Evolutionary conservation across 2,797 vertebrate species (phyloP).

Genomic region (Anabacerthia variegaticeps): DNA sequence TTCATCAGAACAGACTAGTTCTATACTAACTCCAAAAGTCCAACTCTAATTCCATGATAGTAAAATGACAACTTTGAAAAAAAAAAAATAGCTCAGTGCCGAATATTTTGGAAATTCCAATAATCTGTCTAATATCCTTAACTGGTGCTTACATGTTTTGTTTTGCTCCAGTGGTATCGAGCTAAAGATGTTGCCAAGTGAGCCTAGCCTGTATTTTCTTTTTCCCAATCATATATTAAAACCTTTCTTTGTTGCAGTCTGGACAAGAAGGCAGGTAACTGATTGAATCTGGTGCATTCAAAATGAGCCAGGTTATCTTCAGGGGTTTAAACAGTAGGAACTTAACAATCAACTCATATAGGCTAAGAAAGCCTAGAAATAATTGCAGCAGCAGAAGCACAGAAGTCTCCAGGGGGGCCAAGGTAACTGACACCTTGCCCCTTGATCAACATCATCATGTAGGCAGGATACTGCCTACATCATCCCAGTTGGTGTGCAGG

Average conservation of each 20-base stretch:
- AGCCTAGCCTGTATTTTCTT: not conserved
- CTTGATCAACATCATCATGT: not conserved
- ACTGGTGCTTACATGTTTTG: not conserved
- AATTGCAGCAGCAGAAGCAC: not conserved
- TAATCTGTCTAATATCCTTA: not conserved
- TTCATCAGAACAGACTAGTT: not conserved
- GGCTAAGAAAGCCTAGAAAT: not conserved
- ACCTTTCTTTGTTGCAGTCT: not conserved
- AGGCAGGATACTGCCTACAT: not conserved
- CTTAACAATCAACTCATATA: not conserved
- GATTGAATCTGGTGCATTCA: not conserved
- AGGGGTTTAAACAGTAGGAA: not conserved
- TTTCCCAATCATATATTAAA: not conserved
- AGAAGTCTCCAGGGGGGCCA: not conserved
- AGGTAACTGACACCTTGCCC: not conserved
- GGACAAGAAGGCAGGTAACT: not conserved
- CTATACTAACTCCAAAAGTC: not conserved
- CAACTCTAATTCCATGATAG: not conserved
- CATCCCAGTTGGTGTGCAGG: accelerated
- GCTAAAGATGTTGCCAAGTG: not conserved
- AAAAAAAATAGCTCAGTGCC: not conserved
- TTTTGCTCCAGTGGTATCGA: not conserved
- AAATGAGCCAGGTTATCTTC: not conserved
- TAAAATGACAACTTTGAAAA: not conserved
- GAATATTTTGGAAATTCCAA: not conserved